Conservation (phyloP, 2,888 invertebrate species). For the Eristalinus aeneus region DNA sequence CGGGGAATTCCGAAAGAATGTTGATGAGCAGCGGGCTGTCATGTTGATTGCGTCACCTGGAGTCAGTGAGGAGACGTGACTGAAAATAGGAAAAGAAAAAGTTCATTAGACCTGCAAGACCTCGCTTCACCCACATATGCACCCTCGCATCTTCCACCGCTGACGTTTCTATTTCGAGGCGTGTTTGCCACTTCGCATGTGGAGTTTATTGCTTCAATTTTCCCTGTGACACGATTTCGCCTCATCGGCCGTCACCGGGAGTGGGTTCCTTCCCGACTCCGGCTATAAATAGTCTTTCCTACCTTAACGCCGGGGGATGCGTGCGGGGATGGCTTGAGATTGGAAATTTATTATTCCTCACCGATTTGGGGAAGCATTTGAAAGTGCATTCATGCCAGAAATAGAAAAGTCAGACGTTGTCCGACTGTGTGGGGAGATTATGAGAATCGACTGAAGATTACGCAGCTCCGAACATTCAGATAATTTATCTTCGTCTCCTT, state of each 20-base stretch:
- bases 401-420: conserved; percentile 57
- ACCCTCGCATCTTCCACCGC: not conserved
- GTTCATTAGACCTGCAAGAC: conserved; percentile 27
- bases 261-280: conserved; percentile 4
- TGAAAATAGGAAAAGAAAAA: conserved; percentile 45
- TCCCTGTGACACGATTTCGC: conserved; percentile 55
- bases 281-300: conserved; percentile 46
- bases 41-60: conserved; percentile 36
- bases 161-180: conserved; percentile 45
- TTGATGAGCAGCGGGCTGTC: not conserved
- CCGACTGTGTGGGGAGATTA: conserved; percentile 43
- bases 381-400: conserved; percentile 69
- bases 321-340: conserved; percentile 13
- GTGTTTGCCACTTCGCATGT: conserved; percentile 48
- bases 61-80: not conserved
- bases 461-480: conserved; percentile 15
- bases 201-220: conserved; percentile 58
- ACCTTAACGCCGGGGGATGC: conserved; percentile 48
- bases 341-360: conserved; percentile 46
- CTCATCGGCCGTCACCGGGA: not conserved
- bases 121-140: conserved; percentile 51
- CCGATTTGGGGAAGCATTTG: conserved; percentile 64
- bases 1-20: not conserved
- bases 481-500: conserved; percentile 52
- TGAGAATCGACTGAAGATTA: conserved; percentile 58